These are phyloP conservation scores for Sycophila sp. DNA, from an alignment of 1,140 invertebrate species.

Conservation along the genomic window DNA sequence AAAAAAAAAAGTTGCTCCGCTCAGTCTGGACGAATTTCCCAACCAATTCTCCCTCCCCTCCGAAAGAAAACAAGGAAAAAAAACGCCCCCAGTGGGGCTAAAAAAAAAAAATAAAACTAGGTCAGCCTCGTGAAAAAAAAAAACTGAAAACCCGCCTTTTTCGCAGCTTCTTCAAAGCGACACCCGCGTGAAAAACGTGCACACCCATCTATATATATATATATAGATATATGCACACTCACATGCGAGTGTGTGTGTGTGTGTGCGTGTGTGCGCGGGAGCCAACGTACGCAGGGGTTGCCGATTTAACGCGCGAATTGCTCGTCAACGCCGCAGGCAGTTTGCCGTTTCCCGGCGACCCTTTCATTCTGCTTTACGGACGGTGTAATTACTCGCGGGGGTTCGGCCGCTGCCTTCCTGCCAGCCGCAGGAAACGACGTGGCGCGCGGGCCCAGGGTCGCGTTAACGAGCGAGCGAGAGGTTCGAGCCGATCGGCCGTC, in stretches of 20 bases:
- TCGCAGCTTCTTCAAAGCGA: not conserved
- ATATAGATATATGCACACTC: too few relatives aligned
- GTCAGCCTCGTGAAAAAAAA: too few relatives aligned
- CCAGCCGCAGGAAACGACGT: not conserved
- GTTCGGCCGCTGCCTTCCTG: not conserved
- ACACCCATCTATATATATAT: too few relatives aligned
- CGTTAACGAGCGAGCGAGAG: not conserved
- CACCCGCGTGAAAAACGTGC: not conserved
- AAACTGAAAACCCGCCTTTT: too few relatives aligned
- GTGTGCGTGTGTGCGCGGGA: not conserved
- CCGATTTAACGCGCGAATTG: not conserved
- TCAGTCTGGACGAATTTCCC: too few relatives aligned
- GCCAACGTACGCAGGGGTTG: not conserved
- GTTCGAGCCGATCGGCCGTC: not conserved
- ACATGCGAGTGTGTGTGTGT: not conserved
- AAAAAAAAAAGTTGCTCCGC: too few relatives aligned
- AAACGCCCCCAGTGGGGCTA: too few relatives aligned
- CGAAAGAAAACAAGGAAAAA: too few relatives aligned
- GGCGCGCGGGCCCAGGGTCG: not conserved
- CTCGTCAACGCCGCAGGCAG: not conserved
- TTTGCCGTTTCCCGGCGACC: too few relatives aligned
- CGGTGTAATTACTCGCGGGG: not conserved
- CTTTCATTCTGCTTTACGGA: conserved; percentile 8
- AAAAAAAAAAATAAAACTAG: too few relatives aligned
- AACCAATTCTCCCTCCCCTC: too few relatives aligned